Evolutionary conservation across 2,797 vertebrate genomes (phyloP), one percentile per base, ranked within the genome.

Genomic region (Calcarius lapponicus): DNA sequence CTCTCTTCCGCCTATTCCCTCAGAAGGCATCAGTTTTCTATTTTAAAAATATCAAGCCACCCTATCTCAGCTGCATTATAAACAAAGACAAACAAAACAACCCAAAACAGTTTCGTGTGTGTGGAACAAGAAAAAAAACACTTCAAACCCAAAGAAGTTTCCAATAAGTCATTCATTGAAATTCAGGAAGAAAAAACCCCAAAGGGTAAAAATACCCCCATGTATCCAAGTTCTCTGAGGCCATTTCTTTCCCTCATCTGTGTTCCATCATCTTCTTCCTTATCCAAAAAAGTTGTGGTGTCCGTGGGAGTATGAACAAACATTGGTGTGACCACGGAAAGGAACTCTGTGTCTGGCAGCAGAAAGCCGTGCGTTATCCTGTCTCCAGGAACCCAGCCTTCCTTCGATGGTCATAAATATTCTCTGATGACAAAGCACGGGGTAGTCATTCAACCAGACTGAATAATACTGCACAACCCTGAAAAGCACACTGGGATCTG

Each of bases 131-230:
- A 93, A 82, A 72, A 84, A 62, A 94, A 91, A 72, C 87, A 82
- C 80, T 95, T 95, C 62, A 93, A 91, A 89, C 91, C 89, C 95
- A 75, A 92, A 96, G 87, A 94, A 97, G 93, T 96, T 97, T 97
- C 96, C 96, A 97, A 97, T 97, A 97, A 97, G 94, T 94, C 96
- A 95, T 89, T 96, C 93, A 93, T 93, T 97, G 95, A 97, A 96
- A 96, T 97, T 96, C 95, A 97, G 96, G 95, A 97, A 97, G 92
- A 90, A 95, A 95, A 97, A 97, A 93, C 89, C 95, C 96, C 96
- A 96, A 95, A 93, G 96, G 74, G 93, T 96, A 95, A 96, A 97
- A 96, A 96, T 94, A 97, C 95, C 95, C 94, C 87, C 93, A 92
- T 1, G 75, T 95, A 92, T 95, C 90, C 94, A 95, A 93, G 88